A percentile compares a stretch with the other conserved stretches of the same genome.
Evolutionary conservation across 2,113 vertebrate genomes (phyloP).

Genomic region (Oxyura jamaicensis): DNA sequence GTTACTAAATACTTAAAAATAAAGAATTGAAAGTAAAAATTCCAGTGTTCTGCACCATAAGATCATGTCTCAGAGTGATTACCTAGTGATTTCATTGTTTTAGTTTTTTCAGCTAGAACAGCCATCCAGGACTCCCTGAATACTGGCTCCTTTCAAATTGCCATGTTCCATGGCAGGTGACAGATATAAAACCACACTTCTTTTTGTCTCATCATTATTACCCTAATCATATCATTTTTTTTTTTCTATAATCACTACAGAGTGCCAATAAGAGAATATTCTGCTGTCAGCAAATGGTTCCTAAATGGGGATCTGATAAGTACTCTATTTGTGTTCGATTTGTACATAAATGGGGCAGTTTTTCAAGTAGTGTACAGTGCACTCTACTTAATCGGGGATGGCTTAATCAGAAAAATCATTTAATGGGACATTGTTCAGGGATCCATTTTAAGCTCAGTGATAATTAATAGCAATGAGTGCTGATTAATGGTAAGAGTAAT

Average conservation of each 20-base stretch:
- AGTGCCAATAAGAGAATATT: conserved; percentile 9
- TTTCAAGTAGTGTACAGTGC: conserved; percentile 30
- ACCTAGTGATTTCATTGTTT: background rate
- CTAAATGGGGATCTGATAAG: conserved; percentile 44
- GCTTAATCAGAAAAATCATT: conserved; percentile 65
- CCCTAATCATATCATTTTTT: background rate
- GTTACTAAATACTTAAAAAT: background rate
- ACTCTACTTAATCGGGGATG: conserved; percentile 38
- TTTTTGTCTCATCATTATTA: conserved; percentile 18
- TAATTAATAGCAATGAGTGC: conserved; percentile 41
- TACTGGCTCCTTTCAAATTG: background rate
- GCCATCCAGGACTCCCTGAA: background rate
- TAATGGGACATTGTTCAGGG: conserved; percentile 42
- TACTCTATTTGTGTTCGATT: conserved; percentile 41
- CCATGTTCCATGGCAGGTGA: background rate
- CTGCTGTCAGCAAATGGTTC: conserved; percentile 31
- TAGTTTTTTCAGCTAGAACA: conserved; percentile 25
- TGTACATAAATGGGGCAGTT: conserved; percentile 30
- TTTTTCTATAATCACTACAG: background rate
- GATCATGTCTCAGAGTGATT: background rate
- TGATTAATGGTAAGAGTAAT: conserved; percentile 28
- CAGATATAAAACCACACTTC: background rate
- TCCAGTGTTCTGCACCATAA: background rate
- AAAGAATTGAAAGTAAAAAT: background rate
- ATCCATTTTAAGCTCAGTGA: conserved; percentile 31